These are phyloP conservation scores for Sycophila texana DNA, from an alignment of 2,888 invertebrate genomes.

Conservation along the genomic window DNA sequence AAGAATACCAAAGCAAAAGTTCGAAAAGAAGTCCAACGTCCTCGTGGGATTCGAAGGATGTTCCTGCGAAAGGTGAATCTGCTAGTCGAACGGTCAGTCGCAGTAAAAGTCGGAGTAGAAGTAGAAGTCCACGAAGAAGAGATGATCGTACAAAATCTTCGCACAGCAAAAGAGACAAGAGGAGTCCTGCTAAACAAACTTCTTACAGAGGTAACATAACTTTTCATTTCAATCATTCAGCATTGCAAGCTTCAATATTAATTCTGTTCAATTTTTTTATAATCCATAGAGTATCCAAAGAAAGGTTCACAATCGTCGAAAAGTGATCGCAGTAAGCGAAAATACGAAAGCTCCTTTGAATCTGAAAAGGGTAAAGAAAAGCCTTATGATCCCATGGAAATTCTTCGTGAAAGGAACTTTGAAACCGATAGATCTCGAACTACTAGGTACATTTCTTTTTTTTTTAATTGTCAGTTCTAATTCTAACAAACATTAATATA, in stretches of 20 bases:
- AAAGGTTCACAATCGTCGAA: conserved; percentile 56
- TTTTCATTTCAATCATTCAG: conserved; percentile 4
- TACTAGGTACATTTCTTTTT: conserved; percentile 35
- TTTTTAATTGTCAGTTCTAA: neutral
- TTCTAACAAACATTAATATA: neutral
- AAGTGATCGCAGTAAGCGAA: conserved; percentile 63
- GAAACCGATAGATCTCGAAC: conserved; percentile 48
- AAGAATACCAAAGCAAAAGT: conserved; percentile 52
- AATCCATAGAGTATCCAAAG: conserved; percentile 25
- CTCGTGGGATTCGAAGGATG: conserved; percentile 50
- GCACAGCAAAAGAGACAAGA: conserved; percentile 66
- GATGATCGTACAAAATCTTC: conserved; percentile 60
- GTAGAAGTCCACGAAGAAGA: conserved; percentile 67
- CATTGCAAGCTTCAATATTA: neutral
- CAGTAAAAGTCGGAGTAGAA: conserved; percentile 70
- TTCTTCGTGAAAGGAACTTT: conserved; percentile 67
- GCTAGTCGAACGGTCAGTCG: conserved; percentile 63
- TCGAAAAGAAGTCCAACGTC: conserved; percentile 45
- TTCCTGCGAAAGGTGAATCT: conserved; percentile 35
- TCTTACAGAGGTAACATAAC: conserved; percentile 47
- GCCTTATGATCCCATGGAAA: conserved; percentile 70
- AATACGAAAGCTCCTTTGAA: conserved; percentile 62
- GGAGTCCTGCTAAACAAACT: conserved; percentile 64
- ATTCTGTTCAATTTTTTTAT: conserved; percentile 7
- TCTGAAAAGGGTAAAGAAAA: conserved; percentile 63